These are phyloP conservation scores for Microtus oregoni DNA, from an alignment of 2,113 vertebrate genomes.

Conservation along the genomic window DNA sequence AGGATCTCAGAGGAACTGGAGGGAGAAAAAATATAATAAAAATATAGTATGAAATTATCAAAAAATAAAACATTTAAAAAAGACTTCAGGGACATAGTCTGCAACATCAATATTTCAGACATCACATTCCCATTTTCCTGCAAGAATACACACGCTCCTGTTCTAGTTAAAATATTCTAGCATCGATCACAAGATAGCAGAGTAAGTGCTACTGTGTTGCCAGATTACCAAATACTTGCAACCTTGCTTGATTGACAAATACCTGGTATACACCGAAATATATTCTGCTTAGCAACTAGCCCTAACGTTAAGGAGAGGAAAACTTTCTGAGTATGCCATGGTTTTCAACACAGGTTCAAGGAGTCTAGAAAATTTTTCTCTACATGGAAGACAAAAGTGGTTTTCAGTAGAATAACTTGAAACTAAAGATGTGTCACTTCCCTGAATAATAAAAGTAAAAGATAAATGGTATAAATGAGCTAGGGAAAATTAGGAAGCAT, in stretches of 20 bases:
- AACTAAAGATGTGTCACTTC: slow-evolving; percentile 27
- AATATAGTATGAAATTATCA: not conserved
- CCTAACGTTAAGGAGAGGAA: slow-evolving; percentile 29
- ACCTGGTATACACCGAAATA: not conserved
- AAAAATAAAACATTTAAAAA: too few species aligned
- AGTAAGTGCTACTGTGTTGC: slow-evolving; percentile 61
- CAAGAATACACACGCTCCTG: slow-evolving; percentile 56
- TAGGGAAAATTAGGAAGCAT: slow-evolving; percentile 2
- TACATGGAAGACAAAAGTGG: slow-evolving; percentile 52
- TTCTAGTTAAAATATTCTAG: slow-evolving; percentile 42
- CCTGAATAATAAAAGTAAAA: slow-evolving; percentile 63
- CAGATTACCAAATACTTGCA: slow-evolving; percentile 60
- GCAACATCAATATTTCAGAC: slow-evolving; percentile 17
- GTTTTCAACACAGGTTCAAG: slow-evolving; percentile 73
- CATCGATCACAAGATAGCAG: slow-evolving; percentile 31
- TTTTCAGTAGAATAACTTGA: slow-evolving; percentile 31
- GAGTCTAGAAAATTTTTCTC: slow-evolving; percentile 28
- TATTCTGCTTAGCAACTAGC: slow-evolving; percentile 59
- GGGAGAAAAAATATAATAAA: not conserved
- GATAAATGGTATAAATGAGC: not conserved
- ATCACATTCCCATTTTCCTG: slow-evolving; percentile 61
- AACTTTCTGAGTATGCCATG: not conserved
- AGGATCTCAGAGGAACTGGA: not conserved
- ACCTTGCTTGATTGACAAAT: slow-evolving; percentile 55
- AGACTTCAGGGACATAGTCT: not conserved